Conservation (phyloP, 2,797 vertebrate species). For the Muscicapa comitata region DNA sequence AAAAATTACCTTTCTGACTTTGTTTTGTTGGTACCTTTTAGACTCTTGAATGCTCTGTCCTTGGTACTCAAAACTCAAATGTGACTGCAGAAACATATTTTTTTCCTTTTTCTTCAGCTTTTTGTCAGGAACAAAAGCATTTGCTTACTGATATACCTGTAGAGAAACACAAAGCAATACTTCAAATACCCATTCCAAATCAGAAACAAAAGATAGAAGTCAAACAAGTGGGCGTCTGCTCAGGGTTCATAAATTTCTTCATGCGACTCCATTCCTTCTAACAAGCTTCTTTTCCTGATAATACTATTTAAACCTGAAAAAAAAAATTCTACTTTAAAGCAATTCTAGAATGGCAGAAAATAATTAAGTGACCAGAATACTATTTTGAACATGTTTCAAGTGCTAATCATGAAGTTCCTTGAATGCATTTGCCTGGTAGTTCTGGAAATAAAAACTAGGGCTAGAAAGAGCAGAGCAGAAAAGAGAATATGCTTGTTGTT, state of each 20-base stretch:
- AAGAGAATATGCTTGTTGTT: not conserved
- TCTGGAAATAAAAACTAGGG: not conserved
- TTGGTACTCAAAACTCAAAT: not conserved
- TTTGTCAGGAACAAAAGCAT: not conserved
- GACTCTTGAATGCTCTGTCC: not conserved
- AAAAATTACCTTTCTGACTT: not conserved
- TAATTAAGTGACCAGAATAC: not conserved
- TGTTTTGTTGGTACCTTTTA: not conserved
- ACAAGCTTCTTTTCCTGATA: not conserved
- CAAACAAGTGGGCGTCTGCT: not conserved
- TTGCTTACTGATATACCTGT: not conserved
- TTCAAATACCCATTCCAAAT: not conserved
- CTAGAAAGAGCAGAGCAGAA: not conserved
- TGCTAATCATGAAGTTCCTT: not conserved
- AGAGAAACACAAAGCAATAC: not conserved
- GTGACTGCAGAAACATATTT: not conserved
- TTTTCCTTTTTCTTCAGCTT: not conserved
- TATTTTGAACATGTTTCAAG: not conserved
- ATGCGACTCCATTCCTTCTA: not conserved
- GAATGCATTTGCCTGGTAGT: not conserved
- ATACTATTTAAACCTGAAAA: not conserved
- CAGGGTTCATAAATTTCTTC: not conserved
- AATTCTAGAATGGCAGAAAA: not conserved
- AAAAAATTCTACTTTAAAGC: not conserved
- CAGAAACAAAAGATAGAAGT: not conserved